Base-by-base conservation (phyloP, 2,113 vertebrate species). In the Anseranas semipalmata region DNA sequence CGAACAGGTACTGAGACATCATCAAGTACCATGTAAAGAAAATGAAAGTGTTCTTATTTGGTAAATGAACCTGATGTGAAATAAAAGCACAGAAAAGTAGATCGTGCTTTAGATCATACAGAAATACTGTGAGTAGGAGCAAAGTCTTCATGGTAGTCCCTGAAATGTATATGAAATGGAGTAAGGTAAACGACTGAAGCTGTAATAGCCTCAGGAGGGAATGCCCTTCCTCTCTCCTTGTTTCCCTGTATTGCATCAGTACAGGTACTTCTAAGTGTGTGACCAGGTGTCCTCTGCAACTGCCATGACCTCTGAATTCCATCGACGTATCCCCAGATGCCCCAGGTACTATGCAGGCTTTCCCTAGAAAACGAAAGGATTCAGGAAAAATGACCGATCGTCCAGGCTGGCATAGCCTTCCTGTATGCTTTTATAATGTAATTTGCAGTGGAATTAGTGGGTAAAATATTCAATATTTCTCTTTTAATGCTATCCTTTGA, bases 381-480 rank as follows among this genome's bases (percentile, higher is more conserved):
- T 95, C 71, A 58, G 70, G 67, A 89, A 60, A 85, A 94, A 77
- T 60, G 55, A 82, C 74, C 1, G 0, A 39, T 95, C 59, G 52
- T 81, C 45, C 55, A 77, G 81, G 66, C 87, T 83, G 63, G 41
- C 55, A 52, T 91, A 94, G 91, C 94, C 77, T 93, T 88, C 41
- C 85, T 55, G 50, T 87, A 39, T 98, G 95, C 93, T 97, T 96
- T 97, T 95, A 66, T 96, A 94, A 96, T 92, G 96, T 87, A 97
- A 98, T 96, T 97, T 96, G 77, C 75, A 89, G 87, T 95, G 94
- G 93, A 94, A 98, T 97, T 98, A 97, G 97, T 20, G 66, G 96
- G 93, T 97, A 96, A 97, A 98, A 98, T 98, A 97, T 93, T 97
- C 93, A 96, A 96, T 97, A 96, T 98, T 96, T 97, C 93, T 97